Base-by-base conservation (phyloP, 2,888 invertebrate genomes). In the Drosophila yooni region DNA sequence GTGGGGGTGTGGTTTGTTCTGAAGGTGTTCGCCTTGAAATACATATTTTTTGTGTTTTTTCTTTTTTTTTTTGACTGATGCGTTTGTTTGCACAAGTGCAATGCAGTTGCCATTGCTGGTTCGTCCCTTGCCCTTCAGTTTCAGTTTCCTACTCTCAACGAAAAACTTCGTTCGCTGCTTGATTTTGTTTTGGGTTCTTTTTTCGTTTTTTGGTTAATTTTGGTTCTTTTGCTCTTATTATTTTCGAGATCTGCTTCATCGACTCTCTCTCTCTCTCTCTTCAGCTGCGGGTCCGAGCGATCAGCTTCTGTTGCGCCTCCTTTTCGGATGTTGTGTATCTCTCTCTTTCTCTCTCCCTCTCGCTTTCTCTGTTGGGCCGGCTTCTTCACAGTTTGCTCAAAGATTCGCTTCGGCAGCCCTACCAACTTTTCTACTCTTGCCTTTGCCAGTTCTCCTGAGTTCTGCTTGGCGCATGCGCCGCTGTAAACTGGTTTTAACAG, bases 361-460 rank as follows among this genome's bases (percentile, higher is more conserved):
- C 6, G 2, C 36, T 8, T 29, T 40, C 29, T 64, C 15, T 76
- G 62, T 64, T 58, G 70, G 66, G 76, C 78, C 78, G 83, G 83
- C 76, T 75, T 76, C 70, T 80, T 88, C 77, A 81, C 88, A 82
- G 86, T 88, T 88, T 86, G 77, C 80, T 82, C 74, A 81, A 76
- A 84, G 81, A 88, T 88, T 88, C 88, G 83, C 66, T 75, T 78
- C 83, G 88, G 72, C 81, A 59, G 76, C 80, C 81, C 78, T 82
- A 75, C 74, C 74, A 83, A 75, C 70, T 70, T 76, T 87, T 78
- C 72, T 67, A 65, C 67, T 75, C 33, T 62, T 52, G 72, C 80
- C 63, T 40, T 50, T 59, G 65, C 54, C 54, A 72, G 69, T 62
- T 65, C 46, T 8, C 13, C 66, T 31, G 50, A 76, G 70, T 81